These are phyloP conservation scores for Bombus breviceps DNA, from an alignment of 1,140 invertebrate species.

Conservation along the genomic window DNA sequence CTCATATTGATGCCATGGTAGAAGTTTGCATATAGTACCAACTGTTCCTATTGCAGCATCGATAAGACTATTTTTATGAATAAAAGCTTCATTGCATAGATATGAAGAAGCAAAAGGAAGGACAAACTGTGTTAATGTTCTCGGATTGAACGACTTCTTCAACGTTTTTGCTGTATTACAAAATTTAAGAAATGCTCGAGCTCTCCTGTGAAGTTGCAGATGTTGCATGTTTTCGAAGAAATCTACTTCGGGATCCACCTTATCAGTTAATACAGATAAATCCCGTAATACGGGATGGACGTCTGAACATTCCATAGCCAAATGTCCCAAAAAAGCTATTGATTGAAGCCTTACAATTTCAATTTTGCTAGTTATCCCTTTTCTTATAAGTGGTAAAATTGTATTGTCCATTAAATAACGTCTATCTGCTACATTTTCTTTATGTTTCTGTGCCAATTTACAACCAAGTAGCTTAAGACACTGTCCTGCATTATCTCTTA, in stretches of 20 bases:
- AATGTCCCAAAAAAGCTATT: slow-evolving; percentile 88
- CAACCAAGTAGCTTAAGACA: slow-evolving; percentile 87
- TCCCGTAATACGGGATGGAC: slow-evolving; percentile 89
- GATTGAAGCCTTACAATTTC: slow-evolving; percentile 89
- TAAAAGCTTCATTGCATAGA: slow-evolving; percentile 90
- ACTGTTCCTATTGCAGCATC: slow-evolving; percentile 92
- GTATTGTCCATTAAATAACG: slow-evolving; percentile 89
- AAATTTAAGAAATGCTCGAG: slow-evolving; percentile 90
- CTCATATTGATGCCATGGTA: slow-evolving; percentile 95
- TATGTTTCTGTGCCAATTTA: slow-evolving; percentile 83
- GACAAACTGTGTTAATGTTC: slow-evolving; percentile 92
- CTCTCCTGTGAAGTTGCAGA: slow-evolving; percentile 91
- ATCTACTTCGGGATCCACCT: slow-evolving; percentile 92
- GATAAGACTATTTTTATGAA: slow-evolving; percentile 90
- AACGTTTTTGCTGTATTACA: slow-evolving; percentile 84
- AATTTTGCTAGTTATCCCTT: slow-evolving; percentile 86
- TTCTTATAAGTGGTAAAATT: slow-evolving; percentile 87
- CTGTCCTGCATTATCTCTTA: slow-evolving; percentile 90
- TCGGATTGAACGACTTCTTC: slow-evolving; percentile 84
- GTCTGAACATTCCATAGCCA: slow-evolving; percentile 88
- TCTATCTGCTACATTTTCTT: slow-evolving; percentile 80
- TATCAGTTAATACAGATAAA: slow-evolving; percentile 87
- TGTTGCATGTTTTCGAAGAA: slow-evolving; percentile 97
- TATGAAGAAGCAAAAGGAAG: slow-evolving; percentile 92
- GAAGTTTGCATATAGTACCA: slow-evolving; percentile 87